phyloP scores from a whole-genome alignment of 2,888 invertebrate genomes.

The Acrobasis repandana region DNA sequence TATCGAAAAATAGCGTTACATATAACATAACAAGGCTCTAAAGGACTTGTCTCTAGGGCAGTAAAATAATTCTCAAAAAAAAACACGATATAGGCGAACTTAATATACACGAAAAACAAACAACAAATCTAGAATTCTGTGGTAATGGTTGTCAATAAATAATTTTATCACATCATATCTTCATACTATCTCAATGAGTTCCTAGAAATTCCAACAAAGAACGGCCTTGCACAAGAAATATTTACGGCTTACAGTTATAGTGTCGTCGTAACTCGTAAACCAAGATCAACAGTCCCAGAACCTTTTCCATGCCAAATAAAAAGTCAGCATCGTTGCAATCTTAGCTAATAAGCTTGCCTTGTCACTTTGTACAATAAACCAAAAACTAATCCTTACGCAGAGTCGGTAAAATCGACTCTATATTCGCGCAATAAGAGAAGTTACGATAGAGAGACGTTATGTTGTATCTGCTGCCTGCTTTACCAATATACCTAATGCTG shows the following conservation, averaged over 20 bases:
- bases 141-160: too few relatives aligned
- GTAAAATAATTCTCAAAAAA: too few relatives aligned
- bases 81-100: too few relatives aligned
- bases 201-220: neutral
- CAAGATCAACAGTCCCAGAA: neutral
- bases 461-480: neutral
- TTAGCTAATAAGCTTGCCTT: conserved; percentile 1
- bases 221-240: neutral
- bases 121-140: too few relatives aligned
- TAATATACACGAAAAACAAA: too few relatives aligned
- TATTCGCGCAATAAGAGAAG: neutral
- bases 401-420: neutral
- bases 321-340: neutral
- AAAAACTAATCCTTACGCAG: neutral
- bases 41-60: too few relatives aligned
- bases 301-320: conserved; percentile 8
- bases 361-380: neutral
- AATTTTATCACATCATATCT: too few relatives aligned
- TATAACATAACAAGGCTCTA: too few relatives aligned
- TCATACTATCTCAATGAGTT: too few relatives aligned
- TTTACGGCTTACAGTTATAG: neutral
- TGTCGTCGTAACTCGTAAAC: neutral
- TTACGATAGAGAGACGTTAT: neutral
- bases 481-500: neutral
- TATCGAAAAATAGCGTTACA: too few relatives aligned